These are phyloP conservation scores for Ptychadena robeensis DNA, from an alignment of 2,797 vertebrate species.

Conservation along the genomic window DNA sequence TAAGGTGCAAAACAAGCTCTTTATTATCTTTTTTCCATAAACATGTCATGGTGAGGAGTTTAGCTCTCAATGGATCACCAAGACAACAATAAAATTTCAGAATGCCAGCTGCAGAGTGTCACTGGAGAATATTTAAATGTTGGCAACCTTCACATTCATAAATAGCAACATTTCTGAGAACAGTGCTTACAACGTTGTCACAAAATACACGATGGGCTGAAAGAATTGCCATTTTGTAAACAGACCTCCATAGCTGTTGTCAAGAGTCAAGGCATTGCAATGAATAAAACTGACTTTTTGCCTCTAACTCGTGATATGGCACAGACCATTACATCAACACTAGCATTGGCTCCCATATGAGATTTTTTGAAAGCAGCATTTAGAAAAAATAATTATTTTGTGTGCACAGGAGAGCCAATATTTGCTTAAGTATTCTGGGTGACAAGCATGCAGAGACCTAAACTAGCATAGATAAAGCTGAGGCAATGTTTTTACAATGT, in stretches of 20 bases:
- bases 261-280: slow-evolving; percentile 12
- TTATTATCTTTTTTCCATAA: background rate
- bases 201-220: background rate
- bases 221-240: slow-evolving; percentile 1
- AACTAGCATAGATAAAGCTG: slow-evolving; percentile 29
- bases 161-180: background rate
- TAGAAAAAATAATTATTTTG: slow-evolving; percentile 26
- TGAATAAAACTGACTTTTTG: slow-evolving; percentile 19
- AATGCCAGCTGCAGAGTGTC: background rate
- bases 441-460: slow-evolving; percentile 31
- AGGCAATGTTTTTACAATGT: slow-evolving; percentile 16
- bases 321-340: slow-evolving; percentile 6
- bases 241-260: slow-evolving; percentile 10
- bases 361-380: slow-evolving; percentile 20
- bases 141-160: background rate
- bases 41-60: background rate
- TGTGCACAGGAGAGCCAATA: slow-evolving; percentile 23
- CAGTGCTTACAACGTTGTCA: background rate
- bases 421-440: slow-evolving; percentile 33
- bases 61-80: background rate
- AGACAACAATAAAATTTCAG: background rate
- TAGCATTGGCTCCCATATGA: slow-evolving; percentile 26
- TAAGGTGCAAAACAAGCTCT: background rate
- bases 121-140: background rate
- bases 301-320: slow-evolving; percentile 15